phyloP scores from a whole-genome alignment of 2,888 invertebrate genomes.

The Catocala sponsa region DNA sequence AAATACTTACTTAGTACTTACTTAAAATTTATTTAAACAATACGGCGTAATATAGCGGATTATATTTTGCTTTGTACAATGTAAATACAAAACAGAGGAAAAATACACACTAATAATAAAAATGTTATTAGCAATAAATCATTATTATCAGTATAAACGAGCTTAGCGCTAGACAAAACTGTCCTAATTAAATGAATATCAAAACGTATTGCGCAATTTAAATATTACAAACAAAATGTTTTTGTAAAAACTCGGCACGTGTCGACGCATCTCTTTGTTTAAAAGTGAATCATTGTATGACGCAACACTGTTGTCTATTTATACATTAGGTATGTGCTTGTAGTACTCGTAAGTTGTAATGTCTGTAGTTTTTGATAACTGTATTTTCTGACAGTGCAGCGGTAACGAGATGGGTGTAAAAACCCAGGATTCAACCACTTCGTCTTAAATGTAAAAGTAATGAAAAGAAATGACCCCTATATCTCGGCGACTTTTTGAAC shows the following conservation, averaged over 20 bases:
- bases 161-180: constrained; percentile 9
- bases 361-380: constrained; percentile 12
- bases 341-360: constrained; percentile 6
- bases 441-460: no score
- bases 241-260: constrained; percentile 50
- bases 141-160: constrained; percentile 13
- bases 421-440: no score
- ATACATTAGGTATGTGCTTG: constrained; percentile 2
- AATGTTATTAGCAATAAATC: constrained; percentile 1
- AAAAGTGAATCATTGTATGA: constrained; percentile 40
- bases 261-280: constrained; percentile 40
- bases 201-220: constrained; percentile 35
- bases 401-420: no score
- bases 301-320: constrained; percentile 9
- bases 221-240: constrained; percentile 38
- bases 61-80: no score
- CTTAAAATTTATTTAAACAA: not conserved
- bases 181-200: constrained; percentile 15
- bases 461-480: no score
- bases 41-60: no score
- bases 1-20: not conserved
- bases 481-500: no score
- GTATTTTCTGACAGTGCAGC: constrained; percentile 1
- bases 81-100: not conserved
- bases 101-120: not conserved